phyloP scores from a whole-genome alignment of 1,140 invertebrate species.

The Trichomalopsis sarcophagae region DNA sequence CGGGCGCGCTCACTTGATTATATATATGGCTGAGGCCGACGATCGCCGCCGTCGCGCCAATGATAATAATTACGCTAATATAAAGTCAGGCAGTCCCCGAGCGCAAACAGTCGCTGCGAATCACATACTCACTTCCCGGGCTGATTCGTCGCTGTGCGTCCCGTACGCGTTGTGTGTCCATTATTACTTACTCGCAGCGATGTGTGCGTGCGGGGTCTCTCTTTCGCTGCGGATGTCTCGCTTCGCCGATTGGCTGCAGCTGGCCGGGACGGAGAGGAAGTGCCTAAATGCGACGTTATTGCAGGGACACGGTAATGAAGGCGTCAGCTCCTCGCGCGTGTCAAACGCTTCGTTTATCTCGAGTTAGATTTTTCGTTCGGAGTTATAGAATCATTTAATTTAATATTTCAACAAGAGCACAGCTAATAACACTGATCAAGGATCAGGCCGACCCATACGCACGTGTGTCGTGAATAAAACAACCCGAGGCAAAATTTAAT shows the following conservation, averaged over 20 bases:
- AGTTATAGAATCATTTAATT: too few species aligned
- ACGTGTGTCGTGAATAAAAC: too few species aligned
- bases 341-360: constrained; percentile 1
- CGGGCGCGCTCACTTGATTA: not conserved
- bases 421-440: too few species aligned
- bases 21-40: not conserved
- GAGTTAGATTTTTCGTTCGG: too few species aligned
- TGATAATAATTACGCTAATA: constrained; percentile 45
- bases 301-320: constrained; percentile 3
- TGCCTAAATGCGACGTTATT: constrained; percentile 27
- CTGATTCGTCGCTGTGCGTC: not conserved
- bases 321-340: not conserved
- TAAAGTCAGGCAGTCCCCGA: constrained; percentile 25
- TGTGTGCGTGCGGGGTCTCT: not conserved
- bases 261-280: not conserved
- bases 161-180: not conserved
- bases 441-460: too few species aligned
- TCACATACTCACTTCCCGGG: not conserved
- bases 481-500: too few species aligned
- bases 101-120: constrained; percentile 26
- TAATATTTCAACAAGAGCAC: too few species aligned
- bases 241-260: not conserved
- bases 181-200: not conserved
- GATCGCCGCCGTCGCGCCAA: not conserved
- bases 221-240: not conserved